phyloP scores from a whole-genome alignment of 1,140 invertebrate genomes.

The Drosophila lacteicornis region DNA sequence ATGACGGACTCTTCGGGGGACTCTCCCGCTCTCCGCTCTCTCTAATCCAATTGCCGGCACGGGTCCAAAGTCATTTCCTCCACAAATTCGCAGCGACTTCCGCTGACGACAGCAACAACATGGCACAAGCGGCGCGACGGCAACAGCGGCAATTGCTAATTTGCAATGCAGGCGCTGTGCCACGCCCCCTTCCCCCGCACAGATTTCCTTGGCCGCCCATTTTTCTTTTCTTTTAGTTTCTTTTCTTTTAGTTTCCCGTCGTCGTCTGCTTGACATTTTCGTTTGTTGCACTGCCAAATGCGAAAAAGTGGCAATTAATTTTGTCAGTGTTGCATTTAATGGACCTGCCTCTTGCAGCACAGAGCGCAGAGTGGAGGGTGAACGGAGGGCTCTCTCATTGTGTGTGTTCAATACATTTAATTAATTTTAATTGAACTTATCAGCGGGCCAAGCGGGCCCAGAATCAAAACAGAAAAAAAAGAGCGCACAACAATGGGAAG shows the following conservation, averaged over 20 bases:
- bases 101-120: conserved; percentile 55
- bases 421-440: conserved; percentile 76
- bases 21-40: background rate
- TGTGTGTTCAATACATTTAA: conserved; percentile 54
- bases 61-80: conserved; percentile 73
- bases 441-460: conserved; percentile 35
- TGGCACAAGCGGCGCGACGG: conserved; percentile 9
- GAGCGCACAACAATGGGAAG: conserved; percentile 13
- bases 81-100: conserved; percentile 76
- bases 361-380: background rate
- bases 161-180: conserved; percentile 65
- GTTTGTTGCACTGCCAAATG: conserved; percentile 81
- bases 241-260: conserved; percentile 37
- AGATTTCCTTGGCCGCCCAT: conserved; percentile 2
- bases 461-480: conserved; percentile 17
- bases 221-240: conserved; percentile 25
- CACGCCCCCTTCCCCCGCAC: background rate
- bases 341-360: conserved; percentile 46
- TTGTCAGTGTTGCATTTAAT: conserved; percentile 82
- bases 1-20: conserved; percentile 17
- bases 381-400: background rate
- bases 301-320: conserved; percentile 82
- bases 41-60: conserved; percentile 34
- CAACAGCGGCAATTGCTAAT: conserved; percentile 71
- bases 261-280: conserved; percentile 71